phyloP scores from a whole-genome alignment of 1,140 invertebrate species.

The Theocolax elegans region DNA sequence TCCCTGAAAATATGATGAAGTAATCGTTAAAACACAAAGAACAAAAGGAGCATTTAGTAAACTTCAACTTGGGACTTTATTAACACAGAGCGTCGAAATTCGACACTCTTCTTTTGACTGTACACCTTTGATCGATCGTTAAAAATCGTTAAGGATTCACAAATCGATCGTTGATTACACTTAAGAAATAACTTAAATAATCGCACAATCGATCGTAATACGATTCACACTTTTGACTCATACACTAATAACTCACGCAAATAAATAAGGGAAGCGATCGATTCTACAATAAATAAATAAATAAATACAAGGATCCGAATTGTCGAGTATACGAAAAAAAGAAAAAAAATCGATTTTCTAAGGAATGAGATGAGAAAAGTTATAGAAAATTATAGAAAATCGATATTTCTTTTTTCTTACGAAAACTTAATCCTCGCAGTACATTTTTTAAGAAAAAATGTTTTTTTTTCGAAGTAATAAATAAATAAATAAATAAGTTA shows the following conservation, averaged over 20 bases:
- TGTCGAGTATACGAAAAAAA: conserved; percentile 16
- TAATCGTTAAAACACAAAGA: no score
- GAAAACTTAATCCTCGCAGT: no score
- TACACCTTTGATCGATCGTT: conserved; percentile 22
- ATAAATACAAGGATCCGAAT: not conserved
- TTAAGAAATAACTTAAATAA: not conserved
- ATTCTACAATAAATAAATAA: conserved; percentile 25
- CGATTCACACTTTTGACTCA: not conserved
- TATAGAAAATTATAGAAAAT: no score
- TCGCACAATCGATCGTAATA: no score
- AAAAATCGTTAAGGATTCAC: not conserved
- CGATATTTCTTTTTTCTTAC: no score
- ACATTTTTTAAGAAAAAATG: no score
- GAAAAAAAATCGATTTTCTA: no score
- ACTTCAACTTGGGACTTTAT: conserved; percentile 32
- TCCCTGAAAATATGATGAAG: no score
- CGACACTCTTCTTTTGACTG: conserved; percentile 17
- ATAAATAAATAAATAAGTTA: no score
- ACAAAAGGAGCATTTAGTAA: no score
- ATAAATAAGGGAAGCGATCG: conserved; percentile 27
- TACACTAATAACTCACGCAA: conserved; percentile 30
- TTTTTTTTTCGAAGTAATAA: no score
- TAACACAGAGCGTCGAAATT: conserved; percentile 14
- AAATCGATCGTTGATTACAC: conserved; percentile 14
- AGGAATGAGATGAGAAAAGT: no score